phyloP scores from a whole-genome alignment of 1,140 invertebrate species.

The Drosophila athabasca region DNA sequence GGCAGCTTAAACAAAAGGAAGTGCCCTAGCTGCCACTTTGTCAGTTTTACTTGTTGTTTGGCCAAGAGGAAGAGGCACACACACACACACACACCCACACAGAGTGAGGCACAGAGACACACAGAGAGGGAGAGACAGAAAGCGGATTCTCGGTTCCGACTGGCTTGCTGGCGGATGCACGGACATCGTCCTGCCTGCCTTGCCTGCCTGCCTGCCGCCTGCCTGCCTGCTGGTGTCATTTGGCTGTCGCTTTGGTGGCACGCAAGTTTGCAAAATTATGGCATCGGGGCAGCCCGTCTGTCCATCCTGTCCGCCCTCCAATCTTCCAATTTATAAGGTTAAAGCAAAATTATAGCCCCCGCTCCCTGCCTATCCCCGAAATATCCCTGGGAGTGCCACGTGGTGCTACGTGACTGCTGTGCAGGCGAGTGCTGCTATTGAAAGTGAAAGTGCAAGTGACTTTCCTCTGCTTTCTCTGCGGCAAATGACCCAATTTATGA shows the following conservation, averaged over 20 bases:
- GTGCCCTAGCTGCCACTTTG: conserved; percentile 77
- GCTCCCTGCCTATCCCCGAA: no score
- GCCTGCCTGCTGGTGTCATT: conserved; percentile 53
- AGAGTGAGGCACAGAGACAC: not conserved
- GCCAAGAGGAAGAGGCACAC: not conserved
- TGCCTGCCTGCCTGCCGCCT: not conserved
- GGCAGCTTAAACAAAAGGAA: conserved; percentile 78
- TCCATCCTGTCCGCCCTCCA: conserved; percentile 42
- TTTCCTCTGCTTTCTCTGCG: conserved; percentile 62
- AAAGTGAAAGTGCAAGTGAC: conserved; percentile 80
- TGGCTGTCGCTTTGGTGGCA: conserved; percentile 69
- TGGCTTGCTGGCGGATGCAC: conserved; percentile 62
- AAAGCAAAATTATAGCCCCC: conserved; percentile 63
- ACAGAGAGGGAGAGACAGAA: not conserved
- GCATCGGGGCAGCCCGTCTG: conserved; percentile 46
- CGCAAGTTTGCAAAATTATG: conserved; percentile 81
- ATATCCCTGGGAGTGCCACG: not conserved
- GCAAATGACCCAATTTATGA: conserved; percentile 80
- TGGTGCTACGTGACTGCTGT: conserved; percentile 46
- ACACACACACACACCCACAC: no score
- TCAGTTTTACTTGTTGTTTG: conserved; percentile 69
- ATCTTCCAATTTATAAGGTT: conserved; percentile 79
- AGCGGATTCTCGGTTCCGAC: conserved; percentile 42
- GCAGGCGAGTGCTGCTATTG: conserved; percentile 64
- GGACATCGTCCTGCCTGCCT: conserved; percentile 33